phyloP scores from a whole-genome alignment of 2,888 invertebrate genomes.

The Coleophora flavipennella region DNA sequence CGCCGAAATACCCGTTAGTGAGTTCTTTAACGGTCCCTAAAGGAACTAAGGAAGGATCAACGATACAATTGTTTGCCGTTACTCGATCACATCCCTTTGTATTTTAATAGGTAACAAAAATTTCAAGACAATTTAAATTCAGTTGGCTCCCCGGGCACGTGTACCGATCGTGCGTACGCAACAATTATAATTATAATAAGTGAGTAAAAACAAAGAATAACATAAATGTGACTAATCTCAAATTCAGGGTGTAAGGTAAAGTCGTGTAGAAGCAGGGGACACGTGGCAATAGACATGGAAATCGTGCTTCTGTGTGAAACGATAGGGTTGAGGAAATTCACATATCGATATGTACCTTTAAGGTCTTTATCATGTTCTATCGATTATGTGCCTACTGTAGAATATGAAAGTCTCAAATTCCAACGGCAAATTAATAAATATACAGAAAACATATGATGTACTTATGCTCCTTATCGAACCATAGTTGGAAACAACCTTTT shows the following conservation, averaged over 20 bases:
- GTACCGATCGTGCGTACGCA: constrained; percentile 50
- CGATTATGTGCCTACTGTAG: too few species aligned
- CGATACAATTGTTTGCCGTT: constrained; percentile 18
- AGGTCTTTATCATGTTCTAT: too few species aligned
- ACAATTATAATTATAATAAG: constrained; percentile 62
- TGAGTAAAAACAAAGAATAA: constrained; percentile 52
- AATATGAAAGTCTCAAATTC: too few species aligned
- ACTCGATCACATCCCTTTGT: constrained; percentile 34
- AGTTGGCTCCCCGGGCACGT: constrained; percentile 44
- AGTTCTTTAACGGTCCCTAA: constrained; percentile 13
- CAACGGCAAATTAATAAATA: too few species aligned
- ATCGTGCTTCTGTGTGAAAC: constrained; percentile 53
- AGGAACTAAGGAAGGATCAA: constrained; percentile 12
- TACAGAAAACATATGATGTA: too few species aligned
- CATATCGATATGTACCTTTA: too few species aligned
- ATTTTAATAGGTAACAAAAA: constrained; percentile 38
- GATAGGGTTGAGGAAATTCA: constrained; percentile 28
- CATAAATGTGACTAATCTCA: constrained; percentile 50
- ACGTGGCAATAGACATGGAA: constrained; percentile 67
- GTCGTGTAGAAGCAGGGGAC: constrained; percentile 62
- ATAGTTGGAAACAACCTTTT: too few species aligned
- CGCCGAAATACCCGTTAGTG: constrained; percentile 9
- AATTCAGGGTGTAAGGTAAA: constrained; percentile 53
- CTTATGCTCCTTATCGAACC: too few species aligned
- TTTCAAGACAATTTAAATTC: constrained; percentile 51